A percentile compares a stretch with the other conserved stretches of the same genome.
These are phyloP conservation scores for Pandemis heparana DNA, from an alignment of 2,888 invertebrate species.

Conservation along the genomic window DNA sequence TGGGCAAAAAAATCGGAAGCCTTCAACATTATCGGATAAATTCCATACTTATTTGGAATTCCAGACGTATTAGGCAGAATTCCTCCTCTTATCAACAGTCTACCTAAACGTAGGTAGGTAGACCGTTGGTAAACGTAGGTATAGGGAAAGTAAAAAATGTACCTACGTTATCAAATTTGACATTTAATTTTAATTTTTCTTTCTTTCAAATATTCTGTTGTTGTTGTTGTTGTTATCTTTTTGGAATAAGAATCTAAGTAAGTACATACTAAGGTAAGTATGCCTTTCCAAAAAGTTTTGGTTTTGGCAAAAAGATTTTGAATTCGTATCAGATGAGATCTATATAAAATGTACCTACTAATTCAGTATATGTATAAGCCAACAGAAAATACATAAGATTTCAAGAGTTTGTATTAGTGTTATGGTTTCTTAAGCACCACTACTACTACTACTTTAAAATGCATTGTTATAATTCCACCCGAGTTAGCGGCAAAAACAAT, in stretches of 20 bases:
- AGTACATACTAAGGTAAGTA: no score
- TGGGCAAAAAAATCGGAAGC: not conserved
- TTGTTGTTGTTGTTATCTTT: no score
- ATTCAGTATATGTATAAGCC: not conserved
- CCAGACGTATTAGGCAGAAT: not conserved
- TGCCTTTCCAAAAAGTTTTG: no score
- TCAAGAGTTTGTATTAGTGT: not conserved
- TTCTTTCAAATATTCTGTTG: no score
- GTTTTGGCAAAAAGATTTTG: no score
- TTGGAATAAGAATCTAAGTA: no score
- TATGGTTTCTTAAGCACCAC: not conserved
- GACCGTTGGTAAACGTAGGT: not conserved
- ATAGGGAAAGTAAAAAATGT: not conserved
- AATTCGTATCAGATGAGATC: no score
- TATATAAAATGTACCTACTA: no score
- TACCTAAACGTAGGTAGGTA: not conserved
- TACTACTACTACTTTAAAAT: not conserved
- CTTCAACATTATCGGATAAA: not conserved
- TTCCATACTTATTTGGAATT: slow-evolving; percentile 8
- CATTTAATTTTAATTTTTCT: no score
- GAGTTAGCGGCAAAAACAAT: not conserved
- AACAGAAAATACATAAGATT: not conserved
- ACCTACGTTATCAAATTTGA: no score
- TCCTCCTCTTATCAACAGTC: not conserved
- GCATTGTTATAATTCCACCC: not conserved